Base-by-base conservation (phyloP, 2,888 invertebrate genomes). In the Diarsia brunnea region DNA sequence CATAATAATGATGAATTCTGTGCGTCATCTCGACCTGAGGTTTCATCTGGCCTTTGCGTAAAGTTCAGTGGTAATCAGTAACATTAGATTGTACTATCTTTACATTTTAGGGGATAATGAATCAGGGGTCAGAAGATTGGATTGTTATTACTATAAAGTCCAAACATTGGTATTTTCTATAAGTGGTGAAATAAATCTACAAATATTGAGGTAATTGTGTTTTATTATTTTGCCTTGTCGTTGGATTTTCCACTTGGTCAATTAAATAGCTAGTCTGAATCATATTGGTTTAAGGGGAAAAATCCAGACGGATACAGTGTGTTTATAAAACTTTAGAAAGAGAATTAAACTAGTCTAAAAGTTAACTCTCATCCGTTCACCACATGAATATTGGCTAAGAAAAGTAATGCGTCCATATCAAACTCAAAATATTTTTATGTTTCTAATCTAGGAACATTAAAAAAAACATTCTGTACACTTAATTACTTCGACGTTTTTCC, bases 1-100 rank as follows among this genome's bases (percentile, higher is more conserved):
- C 24, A 38, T 16, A 12, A 45, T 68, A 24, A 11, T 11, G 1
- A 27, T 27, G 1, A n/a, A 43, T 14, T 45, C 14, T 12, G 79
- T 58, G 55, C 77, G 77, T 64, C 77, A 64, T 31, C 0, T 10
- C 31, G 31, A 19, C 63, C 55, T 19, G 79, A 43, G 31, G 49
- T 43, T 43, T 11, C 8, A 10, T 3, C 14, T 70, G 49, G 16
- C 79, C 67, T 73, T 38, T 38, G 43, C 58, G 4, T 19, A 55
- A 12, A 81, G 84, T 73, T 81, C 84, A 79, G 5, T 21, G 19
- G 31, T 16, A 27, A 81, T 82, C 72, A 65, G 24, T 12, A 69
- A 61, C 47, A 19, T 55, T 47, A 61, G 83, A 81, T 80, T 71
- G 68, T 43, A 55, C 47, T 71, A 69, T 82, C 83, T 7, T 16